Evolutionary conservation across 2,888 invertebrate species (phyloP).

Genomic region (Drosophila conformis): DNA sequence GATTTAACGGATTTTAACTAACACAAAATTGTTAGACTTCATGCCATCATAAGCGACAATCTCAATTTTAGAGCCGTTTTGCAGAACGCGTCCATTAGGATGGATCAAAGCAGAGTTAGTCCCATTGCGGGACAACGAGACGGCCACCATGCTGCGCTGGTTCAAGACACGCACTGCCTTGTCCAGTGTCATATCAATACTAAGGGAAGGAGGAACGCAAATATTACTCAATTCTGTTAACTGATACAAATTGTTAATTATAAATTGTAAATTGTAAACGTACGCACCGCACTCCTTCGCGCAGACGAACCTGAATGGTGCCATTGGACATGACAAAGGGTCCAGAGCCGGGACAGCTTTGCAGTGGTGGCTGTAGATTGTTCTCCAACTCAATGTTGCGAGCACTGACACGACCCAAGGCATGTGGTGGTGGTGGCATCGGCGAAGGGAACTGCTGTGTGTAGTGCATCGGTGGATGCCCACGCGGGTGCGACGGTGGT

Average conservation of each 20-base stretch:
- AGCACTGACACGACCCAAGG: constrained; percentile 75
- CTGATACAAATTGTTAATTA: not conserved
- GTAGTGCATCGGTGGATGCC: constrained; percentile 59
- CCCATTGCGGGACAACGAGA: constrained; percentile 92
- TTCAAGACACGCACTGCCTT: constrained; percentile 89
- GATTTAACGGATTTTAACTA: constrained; percentile 48
- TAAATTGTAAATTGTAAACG: too few relatives aligned
- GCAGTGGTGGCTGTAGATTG: constrained; percentile 74
- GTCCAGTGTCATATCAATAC: constrained; percentile 93
- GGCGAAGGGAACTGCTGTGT: constrained; percentile 77
- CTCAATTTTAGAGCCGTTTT: constrained; percentile 94
- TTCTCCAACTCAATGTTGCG: constrained; percentile 80
- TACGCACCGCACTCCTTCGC: constrained; percentile 89
- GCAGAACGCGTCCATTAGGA: constrained; percentile 94
- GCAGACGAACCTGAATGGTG: constrained; percentile 91
- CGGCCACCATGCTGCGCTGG: constrained; percentile 89
- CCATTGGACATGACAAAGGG: constrained; percentile 89
- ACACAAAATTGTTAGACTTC: constrained; percentile 92
- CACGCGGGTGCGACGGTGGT: not conserved
- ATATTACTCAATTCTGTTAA: not conserved
- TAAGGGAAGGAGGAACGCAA: constrained; percentile 62
- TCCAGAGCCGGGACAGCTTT: constrained; percentile 80
- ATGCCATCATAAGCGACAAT: constrained; percentile 93
- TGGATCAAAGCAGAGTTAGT: constrained; percentile 93
- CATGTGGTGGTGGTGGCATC: constrained; percentile 82